A percentile compares a stretch with the other conserved stretches of the same genome.
phyloP scores from a whole-genome alignment of 2,888 invertebrate genomes.

The Pecten maximus region DNA sequence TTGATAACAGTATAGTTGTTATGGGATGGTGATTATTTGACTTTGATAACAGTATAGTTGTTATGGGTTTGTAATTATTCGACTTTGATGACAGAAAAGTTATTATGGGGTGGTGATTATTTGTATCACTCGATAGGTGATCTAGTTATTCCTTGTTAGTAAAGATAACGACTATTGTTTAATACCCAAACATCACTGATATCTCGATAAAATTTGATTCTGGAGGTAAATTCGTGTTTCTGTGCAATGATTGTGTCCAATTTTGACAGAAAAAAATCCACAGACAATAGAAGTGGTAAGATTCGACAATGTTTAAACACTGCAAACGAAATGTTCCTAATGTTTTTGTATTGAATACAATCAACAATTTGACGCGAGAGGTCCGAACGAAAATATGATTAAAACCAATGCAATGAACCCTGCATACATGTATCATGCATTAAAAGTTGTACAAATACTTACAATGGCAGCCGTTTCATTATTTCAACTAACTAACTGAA shows the following conservation, averaged over 20 bases:
- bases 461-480: background rate
- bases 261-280: background rate
- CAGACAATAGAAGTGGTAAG: background rate
- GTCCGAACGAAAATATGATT: background rate
- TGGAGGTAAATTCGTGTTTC: background rate
- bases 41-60: too few species aligned
- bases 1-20: too few species aligned
- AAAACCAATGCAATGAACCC: background rate
- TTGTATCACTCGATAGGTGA: background rate
- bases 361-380: background rate
- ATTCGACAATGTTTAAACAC: background rate
- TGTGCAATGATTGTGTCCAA: background rate
- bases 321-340: background rate
- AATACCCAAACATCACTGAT: background rate
- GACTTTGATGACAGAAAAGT: too few species aligned
- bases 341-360: background rate
- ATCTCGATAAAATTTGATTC: background rate
- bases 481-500: constrained; percentile 2
- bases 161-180: background rate
- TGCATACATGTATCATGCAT: background rate
- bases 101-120: background rate
- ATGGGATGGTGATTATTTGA: too few species aligned
- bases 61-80: too few species aligned
- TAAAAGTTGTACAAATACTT: background rate
- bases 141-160: background rate